Evolutionary conservation across 2,113 vertebrate genomes (phyloP), one percentile per base, ranked within the genome.

Genomic region (Coptodon bakossiorum): DNA sequence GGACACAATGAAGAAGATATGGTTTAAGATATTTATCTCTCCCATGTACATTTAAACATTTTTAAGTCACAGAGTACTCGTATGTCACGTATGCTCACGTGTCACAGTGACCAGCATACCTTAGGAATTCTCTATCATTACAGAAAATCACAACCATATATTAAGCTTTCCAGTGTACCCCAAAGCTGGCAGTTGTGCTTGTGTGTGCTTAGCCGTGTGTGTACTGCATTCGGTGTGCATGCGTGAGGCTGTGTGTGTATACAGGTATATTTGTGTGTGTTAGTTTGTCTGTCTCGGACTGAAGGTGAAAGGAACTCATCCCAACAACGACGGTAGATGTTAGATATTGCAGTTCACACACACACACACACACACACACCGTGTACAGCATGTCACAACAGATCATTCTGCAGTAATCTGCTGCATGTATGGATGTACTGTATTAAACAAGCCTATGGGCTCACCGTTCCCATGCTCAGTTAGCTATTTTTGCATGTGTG

Each of bases 361-460:
- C 24, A 57, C 9, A 61, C 27, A 34, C 57, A 63, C 56, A 57
- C 54, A 52, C 87, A 50, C 34, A 80, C 56, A 31, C 29, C 13
- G 14, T 31, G 6, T 36, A 80, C 38, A 79, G 34, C 63, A 79
- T 9, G 12, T 81, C 84, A 84, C 53, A 84, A 59, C 76, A 68
- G 76, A 91, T 88, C 66, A 56, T 82, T 88, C 85, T 90, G 89
- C 87, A 66, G 85, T 81, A 78, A 92, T 81, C 78, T 86, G 66
- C 89, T 59, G 83, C 81, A 66, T 82, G 79, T 91, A 80, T 78
- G 78, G 87, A 57, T 48, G 43, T 52, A 71, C 78, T 71, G 45
- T 9, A 22, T 19, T 16, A 34, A 81, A 54, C 2, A 5, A 71
- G 52, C 52, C 50, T 79, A 2, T 36, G 19, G 68, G 59, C 88